A percentile compares a stretch with the other conserved stretches of the same genome.
Evolutionary conservation across 1,140 invertebrate species (phyloP).

Genomic region (Platyura marginata): DNA sequence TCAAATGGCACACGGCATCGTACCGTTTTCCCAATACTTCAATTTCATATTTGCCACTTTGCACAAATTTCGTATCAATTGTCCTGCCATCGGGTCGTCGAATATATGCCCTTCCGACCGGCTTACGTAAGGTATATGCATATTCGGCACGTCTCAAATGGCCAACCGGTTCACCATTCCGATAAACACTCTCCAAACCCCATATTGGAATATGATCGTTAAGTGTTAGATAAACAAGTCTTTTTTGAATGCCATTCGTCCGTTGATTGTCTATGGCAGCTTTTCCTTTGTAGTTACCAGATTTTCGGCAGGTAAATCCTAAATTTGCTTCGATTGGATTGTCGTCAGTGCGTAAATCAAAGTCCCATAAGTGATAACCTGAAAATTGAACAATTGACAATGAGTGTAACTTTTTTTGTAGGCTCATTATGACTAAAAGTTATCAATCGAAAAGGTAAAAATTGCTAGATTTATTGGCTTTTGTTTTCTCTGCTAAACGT

Average conservation of each 20-base stretch:
- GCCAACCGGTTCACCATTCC: constrained; percentile 56
- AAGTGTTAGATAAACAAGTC: constrained; percentile 53
- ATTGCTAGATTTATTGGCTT: no score
- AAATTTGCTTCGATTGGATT: constrained; percentile 72
- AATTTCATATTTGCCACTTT: constrained; percentile 56
- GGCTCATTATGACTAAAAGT: no score
- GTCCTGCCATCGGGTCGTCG: constrained; percentile 18
- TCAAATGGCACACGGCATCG: constrained; percentile 45
- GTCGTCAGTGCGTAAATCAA: constrained; percentile 62
- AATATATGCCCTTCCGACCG: constrained; percentile 38
- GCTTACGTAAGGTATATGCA: constrained; percentile 48
- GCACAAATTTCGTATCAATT: constrained; percentile 46
- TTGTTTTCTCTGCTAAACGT: no score
- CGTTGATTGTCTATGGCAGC: constrained; percentile 40
- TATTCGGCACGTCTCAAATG: constrained; percentile 65
- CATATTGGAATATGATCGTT: constrained; percentile 54
- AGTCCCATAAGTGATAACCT: constrained; percentile 66
- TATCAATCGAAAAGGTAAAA: constrained; percentile 6
- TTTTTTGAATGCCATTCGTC: constrained; percentile 47
- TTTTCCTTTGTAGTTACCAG: constrained; percentile 59
- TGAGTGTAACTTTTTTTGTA: no score
- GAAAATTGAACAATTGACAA: no score
- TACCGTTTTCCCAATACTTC: constrained; percentile 54
- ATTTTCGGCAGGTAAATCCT: constrained; percentile 52
- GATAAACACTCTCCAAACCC: constrained; percentile 67